Conservation (phyloP, 1,140 invertebrate genomes). For the Drosophila erecta region DNA sequence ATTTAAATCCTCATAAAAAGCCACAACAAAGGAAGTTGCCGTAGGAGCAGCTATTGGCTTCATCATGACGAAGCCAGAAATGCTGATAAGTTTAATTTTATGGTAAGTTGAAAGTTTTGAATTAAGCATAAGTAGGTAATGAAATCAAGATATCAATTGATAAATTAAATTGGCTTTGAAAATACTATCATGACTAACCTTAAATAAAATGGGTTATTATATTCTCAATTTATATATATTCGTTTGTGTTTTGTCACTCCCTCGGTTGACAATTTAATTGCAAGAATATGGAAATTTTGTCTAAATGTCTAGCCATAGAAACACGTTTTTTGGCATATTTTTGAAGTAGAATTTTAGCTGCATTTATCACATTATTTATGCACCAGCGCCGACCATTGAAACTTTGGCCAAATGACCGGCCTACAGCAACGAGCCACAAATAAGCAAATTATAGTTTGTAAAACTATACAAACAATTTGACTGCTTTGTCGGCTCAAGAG, state of each 20-base stretch:
- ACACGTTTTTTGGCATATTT: conserved; percentile 38
- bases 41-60: conserved; percentile 59
- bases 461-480: conserved; percentile 13
- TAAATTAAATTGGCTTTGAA: too few species aligned
- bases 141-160: neutral
- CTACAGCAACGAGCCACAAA: conserved; percentile 19
- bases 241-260: neutral
- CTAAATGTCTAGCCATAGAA: conserved; percentile 26
- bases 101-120: conserved; percentile 54
- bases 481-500: neutral
- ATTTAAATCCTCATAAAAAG: conserved; percentile 56
- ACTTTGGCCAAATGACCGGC: conserved; percentile 18
- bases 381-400: conserved; percentile 14
- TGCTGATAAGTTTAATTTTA: conserved; percentile 74
- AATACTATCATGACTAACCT: too few species aligned
- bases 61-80: conserved; percentile 65
- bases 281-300: conserved; percentile 28
- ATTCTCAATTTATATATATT: too few species aligned
- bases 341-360: conserved; percentile 23
- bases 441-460: conserved; percentile 40
- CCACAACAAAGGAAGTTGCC: conserved; percentile 23
- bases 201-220: too few species aligned
- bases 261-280: conserved; percentile 6
- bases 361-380: conserved; percentile 40
- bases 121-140: conserved; percentile 1